Evolutionary conservation across 2,797 vertebrate species (phyloP).

Genomic region (Tympanoctomys barrerae): DNA sequence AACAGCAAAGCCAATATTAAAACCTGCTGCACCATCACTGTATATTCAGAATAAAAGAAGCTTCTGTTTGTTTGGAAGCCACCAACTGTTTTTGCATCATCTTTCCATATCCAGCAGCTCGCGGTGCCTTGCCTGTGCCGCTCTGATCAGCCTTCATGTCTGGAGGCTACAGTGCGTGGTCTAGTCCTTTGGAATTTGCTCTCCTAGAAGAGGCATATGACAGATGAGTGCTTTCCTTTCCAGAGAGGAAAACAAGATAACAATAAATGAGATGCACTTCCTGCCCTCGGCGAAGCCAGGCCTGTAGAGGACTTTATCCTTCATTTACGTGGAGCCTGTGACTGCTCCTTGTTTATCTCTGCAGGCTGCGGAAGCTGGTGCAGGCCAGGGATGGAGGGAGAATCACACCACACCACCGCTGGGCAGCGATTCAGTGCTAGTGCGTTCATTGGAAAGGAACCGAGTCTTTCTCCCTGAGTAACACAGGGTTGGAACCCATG

Average conservation of each 20-base stretch:
- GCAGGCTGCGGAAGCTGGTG: not conserved
- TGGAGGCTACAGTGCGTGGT: not conserved
- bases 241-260: not conserved
- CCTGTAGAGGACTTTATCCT: not conserved
- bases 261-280: not conserved
- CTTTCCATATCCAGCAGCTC: conserved; percentile 11
- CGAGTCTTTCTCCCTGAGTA: not conserved
- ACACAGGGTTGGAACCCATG: not conserved
- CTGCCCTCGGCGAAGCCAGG: conserved; percentile 14
- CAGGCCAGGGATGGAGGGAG: not conserved
- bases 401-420: not conserved
- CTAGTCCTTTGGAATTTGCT: conserved; percentile 4
- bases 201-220: not conserved
- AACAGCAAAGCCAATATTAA: not conserved
- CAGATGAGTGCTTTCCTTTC: not conserved
- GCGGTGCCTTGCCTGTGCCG: not conserved
- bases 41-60: not conserved
- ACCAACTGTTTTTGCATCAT: not conserved
- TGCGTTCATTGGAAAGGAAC: not conserved
- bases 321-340: not conserved
- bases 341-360: not conserved
- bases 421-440: not conserved
- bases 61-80: conserved; percentile 11
- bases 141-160: not conserved
- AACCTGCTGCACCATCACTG: not conserved